Conservation (phyloP, 2,888 invertebrate species). For the Dynastes tityus region DNA sequence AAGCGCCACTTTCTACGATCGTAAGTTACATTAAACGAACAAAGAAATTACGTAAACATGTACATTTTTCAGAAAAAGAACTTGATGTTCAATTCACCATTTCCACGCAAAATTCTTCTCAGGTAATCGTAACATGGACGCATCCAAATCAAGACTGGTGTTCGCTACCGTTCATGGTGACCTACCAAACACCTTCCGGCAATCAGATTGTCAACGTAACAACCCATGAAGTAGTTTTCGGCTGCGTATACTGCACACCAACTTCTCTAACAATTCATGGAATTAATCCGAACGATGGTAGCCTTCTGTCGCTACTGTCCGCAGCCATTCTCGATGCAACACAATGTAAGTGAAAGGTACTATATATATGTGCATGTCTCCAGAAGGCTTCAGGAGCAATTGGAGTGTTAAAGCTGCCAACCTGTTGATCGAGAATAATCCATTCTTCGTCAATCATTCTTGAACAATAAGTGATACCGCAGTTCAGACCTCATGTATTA, state of each 20-base stretch:
- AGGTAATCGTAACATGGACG: not conserved
- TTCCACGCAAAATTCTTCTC: not conserved
- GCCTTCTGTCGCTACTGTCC: not conserved
- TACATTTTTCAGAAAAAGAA: not conserved
- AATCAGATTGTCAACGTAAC: not conserved
- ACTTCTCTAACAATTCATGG: not conserved
- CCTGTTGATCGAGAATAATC: too few species aligned
- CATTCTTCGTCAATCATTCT: too few species aligned
- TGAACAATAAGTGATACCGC: too few species aligned
- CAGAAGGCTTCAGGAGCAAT: too few species aligned
- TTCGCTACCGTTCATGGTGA: not conserved
- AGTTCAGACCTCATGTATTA: too few species aligned
- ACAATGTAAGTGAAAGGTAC: not conserved
- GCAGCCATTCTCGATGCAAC: not conserved
- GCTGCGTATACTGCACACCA: not conserved
- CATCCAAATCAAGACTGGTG: conserved; percentile 2
- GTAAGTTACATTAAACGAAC: not conserved
- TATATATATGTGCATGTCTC: too few species aligned
- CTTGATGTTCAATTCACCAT: not conserved
- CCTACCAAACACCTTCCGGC: not conserved
- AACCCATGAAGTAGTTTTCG: not conserved
- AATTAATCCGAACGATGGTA: not conserved
- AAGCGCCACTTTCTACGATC: not conserved
- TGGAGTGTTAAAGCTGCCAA: too few species aligned
- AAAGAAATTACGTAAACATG: not conserved